Evolutionary conservation across 1,140 invertebrate species (phyloP).

Genomic region (Chlorops oryzae): DNA sequence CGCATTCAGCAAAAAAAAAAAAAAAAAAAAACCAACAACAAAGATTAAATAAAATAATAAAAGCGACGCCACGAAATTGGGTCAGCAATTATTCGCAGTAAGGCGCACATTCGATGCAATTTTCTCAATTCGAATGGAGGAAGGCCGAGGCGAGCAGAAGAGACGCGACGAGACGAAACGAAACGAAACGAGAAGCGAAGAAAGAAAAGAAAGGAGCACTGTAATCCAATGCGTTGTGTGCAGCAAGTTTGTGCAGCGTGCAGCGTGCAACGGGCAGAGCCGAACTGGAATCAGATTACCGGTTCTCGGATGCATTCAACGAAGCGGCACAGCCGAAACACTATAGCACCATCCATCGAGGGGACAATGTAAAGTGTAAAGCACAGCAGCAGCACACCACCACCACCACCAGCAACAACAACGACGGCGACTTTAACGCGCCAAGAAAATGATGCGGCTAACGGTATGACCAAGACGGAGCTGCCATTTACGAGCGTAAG

Average conservation of each 20-base stretch:
- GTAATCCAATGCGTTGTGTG: not conserved
- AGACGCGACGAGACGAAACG: too few relatives aligned
- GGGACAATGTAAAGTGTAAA: too few relatives aligned
- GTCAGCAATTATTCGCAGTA: slow-evolving; percentile 45
- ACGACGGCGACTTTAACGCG: too few relatives aligned
- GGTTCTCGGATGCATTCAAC: too few relatives aligned
- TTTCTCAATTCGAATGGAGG: slow-evolving; percentile 3
- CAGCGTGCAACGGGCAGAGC: slow-evolving; percentile 25
- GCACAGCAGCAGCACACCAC: too few relatives aligned
- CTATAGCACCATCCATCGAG: too few relatives aligned
- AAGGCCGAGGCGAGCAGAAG: slow-evolving; percentile 12
- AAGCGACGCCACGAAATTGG: slow-evolving; percentile 33
- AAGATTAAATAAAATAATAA: slow-evolving; percentile 1
- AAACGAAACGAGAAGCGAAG: slow-evolving; percentile 27
- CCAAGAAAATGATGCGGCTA: too few relatives aligned
- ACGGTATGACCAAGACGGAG: too few relatives aligned
- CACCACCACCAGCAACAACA: too few relatives aligned
- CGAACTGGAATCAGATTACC: too few relatives aligned
- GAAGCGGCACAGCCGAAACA: too few relatives aligned
- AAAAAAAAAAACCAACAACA: not conserved
- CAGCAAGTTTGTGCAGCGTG: slow-evolving; percentile 2
- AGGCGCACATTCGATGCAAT: slow-evolving; percentile 40
- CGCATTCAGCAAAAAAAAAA: not conserved
- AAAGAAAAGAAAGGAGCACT: not conserved
- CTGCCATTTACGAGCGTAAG: too few relatives aligned